Evolutionary conservation across 2,888 invertebrate genomes (phyloP).

Genomic region (Petrolisthes manimaculis): DNA sequence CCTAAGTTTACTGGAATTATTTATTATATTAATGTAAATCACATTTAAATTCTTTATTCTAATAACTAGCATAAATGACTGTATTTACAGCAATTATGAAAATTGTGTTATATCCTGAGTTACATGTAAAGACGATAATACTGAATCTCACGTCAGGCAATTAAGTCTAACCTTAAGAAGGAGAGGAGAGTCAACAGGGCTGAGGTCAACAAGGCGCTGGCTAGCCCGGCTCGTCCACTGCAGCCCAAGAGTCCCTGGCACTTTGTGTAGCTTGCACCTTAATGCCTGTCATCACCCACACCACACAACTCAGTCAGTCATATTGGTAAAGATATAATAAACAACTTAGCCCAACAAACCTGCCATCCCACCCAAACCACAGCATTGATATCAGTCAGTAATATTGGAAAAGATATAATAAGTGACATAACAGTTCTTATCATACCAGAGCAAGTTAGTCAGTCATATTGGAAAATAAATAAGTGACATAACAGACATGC

Average conservation of each 20-base stretch:
- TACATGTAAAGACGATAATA: neutral
- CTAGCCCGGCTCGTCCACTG: constrained; percentile 41
- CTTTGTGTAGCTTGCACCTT: constrained; percentile 47
- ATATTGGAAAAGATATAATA: no score
- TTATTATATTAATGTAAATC: neutral
- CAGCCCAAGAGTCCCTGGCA: constrained; percentile 24
- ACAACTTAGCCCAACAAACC: no score
- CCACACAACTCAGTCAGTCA: no score
- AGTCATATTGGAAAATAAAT: no score
- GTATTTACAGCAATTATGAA: neutral
- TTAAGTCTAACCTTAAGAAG: constrained; percentile 36
- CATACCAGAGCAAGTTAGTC: no score
- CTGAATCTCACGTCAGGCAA: no score
- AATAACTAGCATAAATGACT: neutral
- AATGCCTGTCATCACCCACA: constrained; percentile 27
- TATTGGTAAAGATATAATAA: no score
- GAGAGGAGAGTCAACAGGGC: constrained; percentile 31
- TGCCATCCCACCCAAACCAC: no score
- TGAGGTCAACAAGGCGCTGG: constrained; percentile 46
- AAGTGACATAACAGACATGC: no score
- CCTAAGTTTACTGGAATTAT: no score
- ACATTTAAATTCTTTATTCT: neutral
- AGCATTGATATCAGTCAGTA: no score
- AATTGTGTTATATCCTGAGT: neutral
- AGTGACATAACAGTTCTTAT: no score